Evolutionary conservation across 2,797 vertebrate species (phyloP), one percentile per base, ranked within the genome.

Genomic region (Gymnoscopelus braueri): DNA sequence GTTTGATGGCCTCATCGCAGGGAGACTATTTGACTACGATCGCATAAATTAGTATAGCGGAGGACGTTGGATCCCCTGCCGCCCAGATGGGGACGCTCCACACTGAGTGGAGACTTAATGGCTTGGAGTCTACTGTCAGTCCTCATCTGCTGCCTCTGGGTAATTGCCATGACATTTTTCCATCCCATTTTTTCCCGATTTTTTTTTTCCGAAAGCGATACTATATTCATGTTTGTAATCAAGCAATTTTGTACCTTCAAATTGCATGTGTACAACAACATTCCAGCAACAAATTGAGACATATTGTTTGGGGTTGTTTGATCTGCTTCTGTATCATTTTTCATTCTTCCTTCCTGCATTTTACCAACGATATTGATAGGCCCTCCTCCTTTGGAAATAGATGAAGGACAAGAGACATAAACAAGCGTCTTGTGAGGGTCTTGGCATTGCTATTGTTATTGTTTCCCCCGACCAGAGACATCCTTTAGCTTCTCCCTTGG

Each of bases 381-480:
- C 71, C 58, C 39, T 44, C 23, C 2, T 50, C 50, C 26, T 67
- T 53, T 65, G 66, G 63, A 61, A 65, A 81, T 59, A 70, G 54
- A 60, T 79, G 60, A 81, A 86, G 74, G 77, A 75, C 67, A 62
- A 29, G 69, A 35, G 10, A 44, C 50, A 77, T 89, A 77, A 79
- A 86, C 74, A 75, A 63, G 54, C 69, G 49, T 39, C 32, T 29
- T n/a, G 19, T 4, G 48, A 13, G 50, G 75, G 63, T 64, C 73
- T 73, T 59, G 67, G 74, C 62, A 84, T 85, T 85, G 78, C 39
- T 77, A 78, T 72, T 79, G 71, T 79, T 83, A 78, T 87, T 89
- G 81, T 88, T 89, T 85, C 83, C 82, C 77, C 69, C 74, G 83
- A 84, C 82, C 69, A 79, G 80, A 79, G 80, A 81, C 79, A 82